phyloP scores from a whole-genome alignment of 2,113 vertebrate genomes.

The Aspidoscelis tigris region DNA sequence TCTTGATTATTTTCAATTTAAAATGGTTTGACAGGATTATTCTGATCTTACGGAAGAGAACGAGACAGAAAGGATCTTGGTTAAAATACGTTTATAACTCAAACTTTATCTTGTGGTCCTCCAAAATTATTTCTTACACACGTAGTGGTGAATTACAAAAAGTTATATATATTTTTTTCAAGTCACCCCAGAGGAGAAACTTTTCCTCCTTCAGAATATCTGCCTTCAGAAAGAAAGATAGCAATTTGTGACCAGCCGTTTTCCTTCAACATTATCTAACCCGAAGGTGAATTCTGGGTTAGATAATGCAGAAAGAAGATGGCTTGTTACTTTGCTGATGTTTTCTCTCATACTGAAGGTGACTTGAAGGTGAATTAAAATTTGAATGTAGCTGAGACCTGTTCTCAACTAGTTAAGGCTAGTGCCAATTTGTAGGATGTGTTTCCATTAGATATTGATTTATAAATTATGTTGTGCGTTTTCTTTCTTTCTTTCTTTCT shows the following conservation, averaged over 20 bases:
- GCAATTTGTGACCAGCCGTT: no score
- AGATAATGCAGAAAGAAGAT: no score
- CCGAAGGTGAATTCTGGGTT: no score
- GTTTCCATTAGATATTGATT: slow-evolving; percentile 16
- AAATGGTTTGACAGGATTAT: neutral
- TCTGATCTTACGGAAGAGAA: neutral
- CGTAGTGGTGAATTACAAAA: neutral
- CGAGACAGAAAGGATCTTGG: neutral
- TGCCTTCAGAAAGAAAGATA: no score
- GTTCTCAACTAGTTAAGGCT: neutral
- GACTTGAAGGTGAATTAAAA: no score
- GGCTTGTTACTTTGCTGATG: no score
- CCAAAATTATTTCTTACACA: neutral
- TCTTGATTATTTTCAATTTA: neutral
- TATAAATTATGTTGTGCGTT: neutral
- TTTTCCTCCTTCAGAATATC: neutral
- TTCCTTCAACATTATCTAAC: no score
- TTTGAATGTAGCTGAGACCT: no score
- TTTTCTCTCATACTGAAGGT: no score
- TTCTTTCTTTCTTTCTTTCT: neutral
- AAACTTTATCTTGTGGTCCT: neutral
- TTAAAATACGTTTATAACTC: no score
- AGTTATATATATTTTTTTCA: neutral
- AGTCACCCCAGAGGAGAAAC: neutral
- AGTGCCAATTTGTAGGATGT: neutral